These are phyloP conservation scores for Megaceryle torquata DNA, from an alignment of 2,113 vertebrate species.

Conservation along the genomic window DNA sequence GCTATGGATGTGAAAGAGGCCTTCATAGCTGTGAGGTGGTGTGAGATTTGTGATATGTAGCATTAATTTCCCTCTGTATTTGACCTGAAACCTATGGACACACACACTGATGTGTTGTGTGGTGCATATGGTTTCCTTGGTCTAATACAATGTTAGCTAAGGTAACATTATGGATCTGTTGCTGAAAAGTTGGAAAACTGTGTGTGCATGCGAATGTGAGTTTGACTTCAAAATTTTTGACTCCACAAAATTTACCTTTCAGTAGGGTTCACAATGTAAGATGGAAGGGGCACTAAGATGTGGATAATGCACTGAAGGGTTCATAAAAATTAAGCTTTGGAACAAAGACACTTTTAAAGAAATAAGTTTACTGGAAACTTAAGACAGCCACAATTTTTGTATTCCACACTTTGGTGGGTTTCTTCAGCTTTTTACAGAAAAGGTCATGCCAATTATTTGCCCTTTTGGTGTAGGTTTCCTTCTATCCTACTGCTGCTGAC, in stretches of 20 bases:
- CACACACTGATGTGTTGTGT: too few relatives aligned
- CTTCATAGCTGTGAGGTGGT: accelerated
- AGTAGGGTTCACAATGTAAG: not conserved
- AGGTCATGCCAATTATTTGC: not conserved
- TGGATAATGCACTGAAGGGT: not conserved
- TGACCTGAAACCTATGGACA: not conserved
- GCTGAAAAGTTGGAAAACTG: not conserved
- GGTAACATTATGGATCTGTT: not conserved
- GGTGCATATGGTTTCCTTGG: not conserved
- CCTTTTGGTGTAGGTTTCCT: not conserved
- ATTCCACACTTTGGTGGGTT: not conserved
- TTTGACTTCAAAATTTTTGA: not conserved
- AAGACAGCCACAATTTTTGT: not conserved
- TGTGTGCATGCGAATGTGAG: not conserved
- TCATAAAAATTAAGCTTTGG: not conserved
- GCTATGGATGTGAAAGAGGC: not conserved
- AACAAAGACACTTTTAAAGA: not conserved
- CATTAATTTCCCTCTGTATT: not conserved
- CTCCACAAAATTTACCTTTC: not conserved
- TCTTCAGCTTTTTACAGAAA: not conserved
- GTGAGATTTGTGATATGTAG: not conserved
- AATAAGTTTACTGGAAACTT: not conserved
- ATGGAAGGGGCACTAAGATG: not conserved
- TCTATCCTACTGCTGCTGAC: not conserved
- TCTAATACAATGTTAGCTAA: not conserved